Conservation (phyloP, 2,797 vertebrate genomes). For the Chelmon rostratus region DNA sequence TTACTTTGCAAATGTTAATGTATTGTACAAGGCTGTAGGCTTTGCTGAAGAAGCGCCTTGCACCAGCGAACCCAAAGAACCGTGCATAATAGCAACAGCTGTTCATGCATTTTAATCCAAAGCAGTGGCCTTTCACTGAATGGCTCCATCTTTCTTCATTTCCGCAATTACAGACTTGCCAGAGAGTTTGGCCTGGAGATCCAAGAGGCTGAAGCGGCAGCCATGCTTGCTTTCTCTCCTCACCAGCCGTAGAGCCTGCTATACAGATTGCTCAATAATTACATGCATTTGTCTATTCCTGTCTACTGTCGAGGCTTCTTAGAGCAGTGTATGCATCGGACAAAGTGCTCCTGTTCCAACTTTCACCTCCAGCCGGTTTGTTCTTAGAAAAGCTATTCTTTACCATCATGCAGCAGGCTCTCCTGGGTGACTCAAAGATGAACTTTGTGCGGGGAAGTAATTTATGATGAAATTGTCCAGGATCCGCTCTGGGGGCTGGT, state of each 20-base stretch:
- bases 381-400: constrained; percentile 75
- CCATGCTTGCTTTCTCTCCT: constrained; percentile 62
- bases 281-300: constrained; percentile 81
- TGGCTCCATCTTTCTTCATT: constrained; percentile 83
- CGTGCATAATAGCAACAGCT: constrained; percentile 81
- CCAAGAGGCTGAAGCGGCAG: constrained; percentile 56
- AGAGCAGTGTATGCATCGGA: constrained; percentile 57
- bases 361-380: constrained; percentile 77
- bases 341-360: constrained; percentile 79
- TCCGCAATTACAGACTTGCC: constrained; percentile 78
- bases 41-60: constrained; percentile 69
- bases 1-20: constrained; percentile 71
- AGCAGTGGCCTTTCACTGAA: constrained; percentile 79
- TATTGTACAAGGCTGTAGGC: constrained; percentile 62
- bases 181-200: constrained; percentile 74
- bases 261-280: constrained; percentile 81
- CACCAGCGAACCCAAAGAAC: constrained; percentile 67
- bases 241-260: constrained; percentile 65
- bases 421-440: constrained; percentile 73
- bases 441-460: constrained; percentile 80
- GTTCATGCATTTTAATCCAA: constrained; percentile 86
- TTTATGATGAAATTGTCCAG: constrained; percentile 80
- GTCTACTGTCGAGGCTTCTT: constrained; percentile 65
- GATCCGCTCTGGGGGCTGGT: constrained; percentile 68
- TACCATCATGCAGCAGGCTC: constrained; percentile 68